Evolutionary conservation across 2,113 vertebrate genomes (phyloP), one percentile per base, ranked within the genome.

Genomic region (Odontesthes bonariensis): DNA sequence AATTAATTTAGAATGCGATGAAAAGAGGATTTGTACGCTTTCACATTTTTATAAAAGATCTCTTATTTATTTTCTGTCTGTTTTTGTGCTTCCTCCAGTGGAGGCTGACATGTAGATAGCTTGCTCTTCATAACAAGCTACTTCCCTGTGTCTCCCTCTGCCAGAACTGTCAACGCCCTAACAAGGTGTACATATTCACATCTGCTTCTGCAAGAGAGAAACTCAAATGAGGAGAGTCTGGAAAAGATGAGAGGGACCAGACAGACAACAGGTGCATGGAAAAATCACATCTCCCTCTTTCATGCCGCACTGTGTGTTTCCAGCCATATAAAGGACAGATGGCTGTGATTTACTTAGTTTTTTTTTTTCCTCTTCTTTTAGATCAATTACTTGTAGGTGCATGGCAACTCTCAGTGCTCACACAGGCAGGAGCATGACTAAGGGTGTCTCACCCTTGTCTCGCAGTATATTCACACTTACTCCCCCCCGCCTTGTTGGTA

Each of bases 161-260:
- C 86, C 87, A 87, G 73, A 86, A 61, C 81, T 86, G 88, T 88
- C 84, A 86, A 19, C 79, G 32, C 9, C 75, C 78, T 83, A 90
- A 90, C 86, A 91, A 89, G 87, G 84, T 85, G 77, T 61, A 82
- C 74, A 79, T 85, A 86, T 75, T 79, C 85, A 83, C 83, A 77
- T 75, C 83, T 86, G 78, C 83, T 84, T 10, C 88, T 75, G 81
- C 83, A 65, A 80, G 77, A 86, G 67, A 76, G 78, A 69, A 63
- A 69, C 79, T 80, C 75, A 91, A 84, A 89, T 86, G 65, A 89
- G 85, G 70, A 63, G 81, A 77, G 69, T 77, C 75, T 69, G 75
- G 51, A 75, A 71, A 59, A 85, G 86, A 88, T 75, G 75, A 90
- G 77, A 80, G 61, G 82, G 75, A 74, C n/a, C 55, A 55, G 67